Evolutionary conservation across 2,888 invertebrate genomes (phyloP), one percentile per base, ranked within the genome.

Genomic region (Diarsia rubi): DNA sequence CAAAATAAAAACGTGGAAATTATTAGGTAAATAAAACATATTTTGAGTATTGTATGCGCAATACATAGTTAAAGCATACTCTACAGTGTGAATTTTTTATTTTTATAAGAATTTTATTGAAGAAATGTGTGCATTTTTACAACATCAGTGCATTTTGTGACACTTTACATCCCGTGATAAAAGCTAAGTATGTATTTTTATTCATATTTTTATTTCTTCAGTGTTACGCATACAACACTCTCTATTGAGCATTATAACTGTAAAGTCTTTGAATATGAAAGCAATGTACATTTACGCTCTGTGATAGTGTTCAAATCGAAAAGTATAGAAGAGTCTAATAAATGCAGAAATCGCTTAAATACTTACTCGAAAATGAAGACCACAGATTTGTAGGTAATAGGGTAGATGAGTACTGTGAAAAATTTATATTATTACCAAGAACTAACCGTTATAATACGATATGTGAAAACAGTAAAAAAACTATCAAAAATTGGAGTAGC

Each of bases 151-250:
- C 73, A 74, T 72, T 77, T 67, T 57, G 59, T 31, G 67, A 62
- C 63, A 27, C 44, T 54, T 68, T 57, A 70, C 74, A 71, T 14
- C 49, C 21, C 3, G 59, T 11, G 52, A 21, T 14, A 24, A 21
- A 74, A 73, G 83, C 83, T 85, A 84, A 84, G 83, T 84, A 84
- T 63, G 52, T 71, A 21, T 76, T 82, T 82, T 70, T 57, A 63
- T 60, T 65, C 27, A 69, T 75, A 49, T 70, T 67, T 70, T 67
- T 64, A 14, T 70, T 57, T 57, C 8, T 24, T n/a, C 45, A 54
- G 24, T 54, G 42, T 68, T 70, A 83, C 64, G 69, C 83, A 79
- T 79, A 80, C 79, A 73, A 74, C 73, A 62, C 74, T 73, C 47
- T 5, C 9, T 4, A 42, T 60, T 31, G 4, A 45, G 3, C 27